Conservation (phyloP, 2,113 vertebrate genomes). For the Saccopteryx leptura region DNA sequence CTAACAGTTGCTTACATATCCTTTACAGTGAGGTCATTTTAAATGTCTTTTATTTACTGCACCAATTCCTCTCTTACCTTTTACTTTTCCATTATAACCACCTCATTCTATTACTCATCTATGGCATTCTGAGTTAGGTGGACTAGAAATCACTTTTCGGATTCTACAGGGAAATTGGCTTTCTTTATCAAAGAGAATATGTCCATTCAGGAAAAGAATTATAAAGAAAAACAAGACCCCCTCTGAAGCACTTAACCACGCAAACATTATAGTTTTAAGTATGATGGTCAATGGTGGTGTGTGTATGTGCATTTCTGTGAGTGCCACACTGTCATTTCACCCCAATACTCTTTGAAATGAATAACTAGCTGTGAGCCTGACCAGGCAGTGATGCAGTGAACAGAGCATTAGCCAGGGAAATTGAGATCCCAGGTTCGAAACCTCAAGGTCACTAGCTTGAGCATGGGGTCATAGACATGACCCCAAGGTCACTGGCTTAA, state of each 20-base stretch:
- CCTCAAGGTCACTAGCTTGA: too few relatives aligned
- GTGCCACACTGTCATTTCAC: background rate
- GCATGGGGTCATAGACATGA: too few relatives aligned
- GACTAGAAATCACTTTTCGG: slow-evolving; percentile 28
- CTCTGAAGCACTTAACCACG: background rate
- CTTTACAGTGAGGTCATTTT: background rate
- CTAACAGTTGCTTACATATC: background rate
- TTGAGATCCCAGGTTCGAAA: too few relatives aligned
- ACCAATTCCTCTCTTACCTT: background rate
- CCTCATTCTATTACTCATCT: background rate
- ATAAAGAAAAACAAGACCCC: background rate
- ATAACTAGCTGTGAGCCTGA: background rate
- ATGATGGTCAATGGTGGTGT: background rate
- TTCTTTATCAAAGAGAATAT: background rate
- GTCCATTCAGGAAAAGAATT: background rate
- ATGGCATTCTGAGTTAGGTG: background rate
- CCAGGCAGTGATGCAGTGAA: too few relatives aligned
- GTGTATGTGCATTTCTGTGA: background rate
- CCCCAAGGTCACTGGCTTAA: too few relatives aligned
- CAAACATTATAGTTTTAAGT: background rate
- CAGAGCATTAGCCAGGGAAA: too few relatives aligned
- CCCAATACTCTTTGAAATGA: background rate
- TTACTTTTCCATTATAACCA: background rate
- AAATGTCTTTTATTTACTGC: background rate
- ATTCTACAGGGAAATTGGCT: background rate